A percentile compares a stretch with the other conserved stretches of the same genome.
Evolutionary conservation across 2,888 invertebrate genomes (phyloP).

Genomic region (Macrosiphum euphorbiae): DNA sequence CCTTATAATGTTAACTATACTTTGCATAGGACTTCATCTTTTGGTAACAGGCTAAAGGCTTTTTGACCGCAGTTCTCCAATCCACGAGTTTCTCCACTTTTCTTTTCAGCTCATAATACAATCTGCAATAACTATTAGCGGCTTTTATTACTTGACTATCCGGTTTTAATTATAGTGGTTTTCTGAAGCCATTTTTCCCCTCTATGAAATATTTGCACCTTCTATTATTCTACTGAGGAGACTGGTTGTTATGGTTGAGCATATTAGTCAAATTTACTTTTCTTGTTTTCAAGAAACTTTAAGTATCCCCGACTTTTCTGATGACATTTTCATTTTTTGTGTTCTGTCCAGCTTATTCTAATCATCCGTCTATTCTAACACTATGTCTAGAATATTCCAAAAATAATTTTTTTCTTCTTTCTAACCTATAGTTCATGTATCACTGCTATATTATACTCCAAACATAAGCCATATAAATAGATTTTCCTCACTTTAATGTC

Average conservation of each 20-base stretch:
- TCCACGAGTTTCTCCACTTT: slow-evolving; percentile 32
- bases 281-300: not conserved
- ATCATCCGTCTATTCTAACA: not conserved
- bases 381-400: not conserved
- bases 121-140: not conserved
- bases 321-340: slow-evolving; percentile 9
- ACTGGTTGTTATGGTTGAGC: not conserved
- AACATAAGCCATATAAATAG: slow-evolving; percentile 3
- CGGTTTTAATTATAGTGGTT: too few species aligned
- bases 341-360: slow-evolving; percentile 1
- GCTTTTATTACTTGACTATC: not conserved
- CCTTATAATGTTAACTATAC: not conserved
- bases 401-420: not conserved
- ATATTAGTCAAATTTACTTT: slow-evolving; percentile 6
- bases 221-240: slow-evolving; percentile 12
- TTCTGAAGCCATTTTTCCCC: not conserved
- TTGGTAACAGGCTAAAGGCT: not conserved
- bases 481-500: not conserved
- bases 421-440: not conserved
- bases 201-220: not conserved
- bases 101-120: slow-evolving; percentile 13
- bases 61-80: too few species aligned
- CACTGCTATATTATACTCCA: slow-evolving; percentile 10
- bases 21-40: not conserved
- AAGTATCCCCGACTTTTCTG: not conserved